Base-by-base conservation (phyloP, 1,140 invertebrate species). In the Drosophila suzukii region DNA sequence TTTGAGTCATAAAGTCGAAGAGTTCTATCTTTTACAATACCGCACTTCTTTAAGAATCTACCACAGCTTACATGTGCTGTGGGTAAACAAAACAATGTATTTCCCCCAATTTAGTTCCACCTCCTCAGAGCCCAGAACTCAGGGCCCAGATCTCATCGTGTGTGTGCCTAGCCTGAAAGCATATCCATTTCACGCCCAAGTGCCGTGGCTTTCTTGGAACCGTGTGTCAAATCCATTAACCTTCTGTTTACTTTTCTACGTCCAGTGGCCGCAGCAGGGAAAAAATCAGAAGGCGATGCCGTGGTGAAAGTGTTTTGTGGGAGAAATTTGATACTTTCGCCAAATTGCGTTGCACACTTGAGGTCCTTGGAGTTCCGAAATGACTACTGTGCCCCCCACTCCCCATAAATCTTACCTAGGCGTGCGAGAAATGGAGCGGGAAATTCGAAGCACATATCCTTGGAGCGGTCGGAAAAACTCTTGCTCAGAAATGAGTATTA, bases 161-260 rank as follows among this genome's bases (percentile, higher is more conserved):
- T 71, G 83, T 72, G 83, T 88, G 75, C 74, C 61, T 86, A 65
- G 75, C 84, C 83, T 86, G 83, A 86, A 86, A 86, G 83, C 83
- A 86, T 86, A 86, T 86, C 83, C 83, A 86, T 86, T 86, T 86
- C 83, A 86, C 83, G 83, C 84, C 81, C 83, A 86, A 86, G 83
- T 86, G 83, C 83, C 71, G 60, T 73, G 77, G 58, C 49, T 61
- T 62, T 57, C 63, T 61, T 61, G 75, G 79, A 79, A 83, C 84
- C 84, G 84, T 89, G 85, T 83, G 90, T 91, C 90, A 91, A 90
- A 90, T 91, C 90, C 90, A 91, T 91, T 91, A 91, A 91, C 90
- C 90, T 91, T 89, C 90, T 91, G 80, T 91, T 91, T 91, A 91
- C 90, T 91, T 91, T 91, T 91, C 89, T 84, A 91, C 88, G 88